Evolutionary conservation across 2,113 vertebrate species (phyloP).

Genomic region (Siphamia tubifer): DNA sequence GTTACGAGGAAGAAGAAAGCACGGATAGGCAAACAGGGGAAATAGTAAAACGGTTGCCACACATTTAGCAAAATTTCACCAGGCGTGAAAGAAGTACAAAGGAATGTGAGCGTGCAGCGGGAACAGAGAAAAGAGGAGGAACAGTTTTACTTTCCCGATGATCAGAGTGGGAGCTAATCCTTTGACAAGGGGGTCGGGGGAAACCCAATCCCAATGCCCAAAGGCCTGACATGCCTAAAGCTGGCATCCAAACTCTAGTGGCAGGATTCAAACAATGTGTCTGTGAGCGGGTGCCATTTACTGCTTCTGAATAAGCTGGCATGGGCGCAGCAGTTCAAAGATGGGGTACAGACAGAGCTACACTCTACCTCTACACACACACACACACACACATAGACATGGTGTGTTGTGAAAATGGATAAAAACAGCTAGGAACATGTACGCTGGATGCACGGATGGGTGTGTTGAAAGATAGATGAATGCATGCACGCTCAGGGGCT

Average conservation of each 20-base stretch:
- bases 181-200: constrained; percentile 71
- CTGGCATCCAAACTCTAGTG: constrained; percentile 66
- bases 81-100: constrained; percentile 67
- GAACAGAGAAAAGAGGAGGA: constrained; percentile 54
- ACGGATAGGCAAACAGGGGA: constrained; percentile 25
- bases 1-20: constrained; percentile 22
- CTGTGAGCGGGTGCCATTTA: constrained; percentile 58
- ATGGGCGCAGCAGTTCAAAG: constrained; percentile 35
- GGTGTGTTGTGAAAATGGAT: constrained; percentile 28
- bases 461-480: constrained; percentile 3
- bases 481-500: neutral
- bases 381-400: constrained; percentile 34
- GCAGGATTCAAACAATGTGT: constrained; percentile 68
- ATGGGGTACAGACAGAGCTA: constrained; percentile 33
- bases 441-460: neutral
- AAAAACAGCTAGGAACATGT: constrained; percentile 29
- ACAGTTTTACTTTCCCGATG: constrained; percentile 55
- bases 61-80: constrained; percentile 68
- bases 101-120: constrained; percentile 55
- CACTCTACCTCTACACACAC: constrained; percentile 34
- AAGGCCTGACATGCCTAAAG: constrained; percentile 70
- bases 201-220: constrained; percentile 71
- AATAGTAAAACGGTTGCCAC: constrained; percentile 48
- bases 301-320: constrained; percentile 42
- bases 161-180: constrained; percentile 78